Base-by-base conservation (phyloP, 2,888 invertebrate species). In the Melinaea marsaeus region DNA sequence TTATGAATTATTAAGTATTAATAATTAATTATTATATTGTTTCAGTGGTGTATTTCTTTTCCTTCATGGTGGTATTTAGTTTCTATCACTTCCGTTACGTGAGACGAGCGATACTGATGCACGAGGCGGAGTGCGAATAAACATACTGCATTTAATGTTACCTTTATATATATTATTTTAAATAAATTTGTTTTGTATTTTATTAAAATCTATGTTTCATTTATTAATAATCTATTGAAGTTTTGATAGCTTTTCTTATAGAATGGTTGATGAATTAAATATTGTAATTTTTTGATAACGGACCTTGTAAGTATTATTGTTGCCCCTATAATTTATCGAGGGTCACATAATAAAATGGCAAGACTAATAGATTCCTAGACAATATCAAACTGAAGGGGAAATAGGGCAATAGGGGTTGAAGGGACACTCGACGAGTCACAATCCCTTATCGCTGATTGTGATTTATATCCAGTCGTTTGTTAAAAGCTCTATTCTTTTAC, bases 1-100 rank as follows among this genome's bases (percentile, higher is more conserved):
- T 22, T 2, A 37, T 6, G 7, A 6, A 37, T 37, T 37, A 6
- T 37, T 37, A 37, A 4, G n/a, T 22, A n/a, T 48, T 48, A 51
- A 9, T 51, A 32, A 51, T 0, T 9, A 3, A 62, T 22, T 59
- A 61, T 57, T 13, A 51, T 62, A 11, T 64, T 74, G 71, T 75
- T 72, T 79, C 87, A 90, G 90, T 85, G 55, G 2, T 85, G 3
- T 90, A 90, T 67, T 83, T 89, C 78, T 90, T 89, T 75, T 86
- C 89, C 0, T 83, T 89, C 63, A 70, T 87, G 64, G 85, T 90
- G 62, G 90, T 90, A 61, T 85, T 90, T 75, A 88, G 88, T 66
- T 90, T 90, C 70, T 90, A 90, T 75, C 90, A 90, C 74, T 90
- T 86, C 75, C 80, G 90, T 60, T 90, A 90, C 71, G 90, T 90